A percentile compares a stretch with the other conserved stretches of the same genome.
phyloP scores from a whole-genome alignment of 2,888 invertebrate genomes.

The Nasonovia ribisnigri region DNA sequence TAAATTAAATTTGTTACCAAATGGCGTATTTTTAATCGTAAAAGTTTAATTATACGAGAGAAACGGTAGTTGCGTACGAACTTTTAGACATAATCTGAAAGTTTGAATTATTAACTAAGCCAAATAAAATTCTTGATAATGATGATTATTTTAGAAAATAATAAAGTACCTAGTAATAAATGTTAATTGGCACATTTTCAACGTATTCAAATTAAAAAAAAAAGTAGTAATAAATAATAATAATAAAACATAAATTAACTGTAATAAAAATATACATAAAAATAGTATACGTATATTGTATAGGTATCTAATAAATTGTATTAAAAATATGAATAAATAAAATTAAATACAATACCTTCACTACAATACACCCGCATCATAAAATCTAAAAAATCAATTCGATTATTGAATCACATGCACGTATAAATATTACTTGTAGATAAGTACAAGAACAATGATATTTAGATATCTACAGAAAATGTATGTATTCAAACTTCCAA shows the following conservation, averaged over 20 bases:
- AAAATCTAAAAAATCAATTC: not conserved
- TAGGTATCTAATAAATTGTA: too few relatives aligned
- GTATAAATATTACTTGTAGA: too few relatives aligned
- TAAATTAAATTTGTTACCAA: conserved; percentile 1
- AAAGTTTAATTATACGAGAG: not conserved
- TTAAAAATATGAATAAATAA: too few relatives aligned
- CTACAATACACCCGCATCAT: not conserved
- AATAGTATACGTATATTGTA: too few relatives aligned
- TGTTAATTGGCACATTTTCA: not conserved
- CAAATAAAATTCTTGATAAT: not conserved
- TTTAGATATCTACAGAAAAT: too few relatives aligned
- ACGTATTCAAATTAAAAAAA: too few relatives aligned
- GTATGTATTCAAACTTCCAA: too few relatives aligned
- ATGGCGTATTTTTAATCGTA: not conserved
- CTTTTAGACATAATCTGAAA: not conserved
- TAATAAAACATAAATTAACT: too few relatives aligned
- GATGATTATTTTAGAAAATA: not conserved
- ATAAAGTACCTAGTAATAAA: not conserved
- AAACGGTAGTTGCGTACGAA: not conserved
- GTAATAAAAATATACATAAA: too few relatives aligned
- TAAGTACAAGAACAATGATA: too few relatives aligned
- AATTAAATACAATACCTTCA: too few relatives aligned
- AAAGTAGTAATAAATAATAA: too few relatives aligned
- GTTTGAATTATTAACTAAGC: not conserved
- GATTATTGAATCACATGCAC: not conserved